Evolutionary conservation across 1,140 invertebrate species (phyloP), one percentile per base, ranked within the genome.

Genomic region (Drosophila sulfurigaster): DNA sequence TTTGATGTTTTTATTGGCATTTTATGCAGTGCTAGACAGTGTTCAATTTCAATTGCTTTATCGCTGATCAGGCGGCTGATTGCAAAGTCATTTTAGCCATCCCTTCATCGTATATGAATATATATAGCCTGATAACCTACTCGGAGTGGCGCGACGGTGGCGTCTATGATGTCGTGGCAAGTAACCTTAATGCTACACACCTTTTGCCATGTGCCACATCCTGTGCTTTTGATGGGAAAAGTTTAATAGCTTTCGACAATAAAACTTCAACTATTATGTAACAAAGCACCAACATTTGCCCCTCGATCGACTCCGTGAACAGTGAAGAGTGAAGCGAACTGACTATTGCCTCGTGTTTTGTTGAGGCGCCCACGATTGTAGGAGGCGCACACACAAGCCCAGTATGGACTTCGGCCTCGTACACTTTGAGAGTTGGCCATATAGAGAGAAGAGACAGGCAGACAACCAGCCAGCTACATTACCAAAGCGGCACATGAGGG

Each of bases 221-320:
- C 81, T 76, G 79, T 64, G 71, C 81, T 81, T 83, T 90, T 89
- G 85, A 89, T 89, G 85, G 86, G 81, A 89, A 89, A 89, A 89
- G 85, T 89, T 89, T 89, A 89, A 89, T 89, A 79, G 86, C 86
- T 89, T 89, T 89, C 85, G 86, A 89, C 85, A 89, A 89, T 89
- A 89, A 89, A 89, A 89, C 85, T 89, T 89, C 85, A 89, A 87
- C 85, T 90, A 89, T 89, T 90, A 89, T 89, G 81, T 90, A 89
- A 89, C 85, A 89, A 89, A 89, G 81, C 71, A 69, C 52, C 77
- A 78, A 78, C 85, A 76, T 77, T 88, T 83, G 67, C 80, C 79
- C 65, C 43, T 83, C 77, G 83, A 87, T 87, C 80, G 83, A 79
- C 56, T 28, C 15, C 25, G 25, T n/a, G 1, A 49, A 10, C 35